Conservation (phyloP, 2,888 invertebrate species). For the Galeruca laticollis region DNA sequence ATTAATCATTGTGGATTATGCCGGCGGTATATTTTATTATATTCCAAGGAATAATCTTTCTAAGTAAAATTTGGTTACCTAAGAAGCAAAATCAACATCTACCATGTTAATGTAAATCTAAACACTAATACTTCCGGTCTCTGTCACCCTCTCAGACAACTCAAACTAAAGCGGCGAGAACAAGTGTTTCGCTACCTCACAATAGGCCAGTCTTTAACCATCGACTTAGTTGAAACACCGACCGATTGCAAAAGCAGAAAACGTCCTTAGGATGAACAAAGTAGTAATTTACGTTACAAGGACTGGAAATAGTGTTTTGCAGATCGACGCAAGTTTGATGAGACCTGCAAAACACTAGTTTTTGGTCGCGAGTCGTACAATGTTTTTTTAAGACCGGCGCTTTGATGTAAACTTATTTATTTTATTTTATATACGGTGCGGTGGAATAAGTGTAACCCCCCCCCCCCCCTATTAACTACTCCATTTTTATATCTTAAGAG, state of each 20-base stretch:
- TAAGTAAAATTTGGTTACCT: slow-evolving; percentile 1
- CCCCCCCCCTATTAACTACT: too few species aligned
- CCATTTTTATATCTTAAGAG: too few species aligned
- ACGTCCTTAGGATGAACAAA: background rate
- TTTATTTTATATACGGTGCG: too few species aligned
- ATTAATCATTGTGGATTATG: too few species aligned
- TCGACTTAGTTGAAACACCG: background rate
- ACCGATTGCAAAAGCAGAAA: background rate
- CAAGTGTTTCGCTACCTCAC: background rate
- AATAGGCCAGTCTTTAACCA: slow-evolving; percentile 4
- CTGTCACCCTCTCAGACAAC: slow-evolving; percentile 12
- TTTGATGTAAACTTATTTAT: too few species aligned
- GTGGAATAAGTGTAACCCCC: too few species aligned
- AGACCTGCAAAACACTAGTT: too few species aligned
- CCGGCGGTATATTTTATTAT: background rate
- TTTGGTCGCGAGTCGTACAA: too few species aligned
- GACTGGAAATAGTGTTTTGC: too few species aligned
- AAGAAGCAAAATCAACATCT: slow-evolving; percentile 17
- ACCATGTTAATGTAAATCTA: slow-evolving; percentile 13
- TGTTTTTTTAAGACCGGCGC: too few species aligned
- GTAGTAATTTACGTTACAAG: too few species aligned
- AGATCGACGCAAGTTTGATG: too few species aligned
- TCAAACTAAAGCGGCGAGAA: slow-evolving; percentile 7
- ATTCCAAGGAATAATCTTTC: background rate
- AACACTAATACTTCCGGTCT: slow-evolving; percentile 20